Conservation (phyloP, 2,797 vertebrate genomes). For the Valencia hispanica region DNA sequence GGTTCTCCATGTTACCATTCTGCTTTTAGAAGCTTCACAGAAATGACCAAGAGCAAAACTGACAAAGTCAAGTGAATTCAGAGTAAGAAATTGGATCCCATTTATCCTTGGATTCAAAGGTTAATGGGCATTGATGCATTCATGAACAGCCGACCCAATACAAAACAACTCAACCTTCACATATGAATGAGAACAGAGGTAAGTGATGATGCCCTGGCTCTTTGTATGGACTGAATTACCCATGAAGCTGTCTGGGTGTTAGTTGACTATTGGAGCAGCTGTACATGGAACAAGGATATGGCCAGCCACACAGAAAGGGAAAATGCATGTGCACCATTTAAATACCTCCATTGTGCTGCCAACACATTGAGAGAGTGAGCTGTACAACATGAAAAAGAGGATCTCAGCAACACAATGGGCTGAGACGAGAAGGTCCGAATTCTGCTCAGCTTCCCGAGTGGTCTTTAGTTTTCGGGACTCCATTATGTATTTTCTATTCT, state of each 20-base stretch:
- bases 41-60: conserved; percentile 55
- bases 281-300: conserved; percentile 71
- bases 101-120: conserved; percentile 52
- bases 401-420: conserved; percentile 49
- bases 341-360: conserved; percentile 61
- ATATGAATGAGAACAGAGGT: conserved; percentile 68
- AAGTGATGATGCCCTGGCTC: conserved; percentile 63
- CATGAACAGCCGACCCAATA: conserved; percentile 55
- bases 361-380: conserved; percentile 65
- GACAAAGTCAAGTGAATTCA: conserved; percentile 50
- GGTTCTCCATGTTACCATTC: conserved; percentile 31
- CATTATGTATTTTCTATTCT: neutral
- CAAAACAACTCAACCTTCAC: conserved; percentile 65
- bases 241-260: conserved; percentile 41
- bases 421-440: conserved; percentile 48
- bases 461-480: neutral
- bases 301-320: conserved; percentile 30
- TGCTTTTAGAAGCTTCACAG: conserved; percentile 23
- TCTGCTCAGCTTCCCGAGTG: conserved; percentile 10
- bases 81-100: conserved; percentile 40
- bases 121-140: conserved; percentile 38
- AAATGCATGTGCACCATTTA: conserved; percentile 61
- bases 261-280: conserved; percentile 38
- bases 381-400: conserved; percentile 57
- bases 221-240: conserved; percentile 60